Evolutionary conservation across 2,797 vertebrate species (phyloP).

Genomic region (Acipenser oxyrinchus): DNA sequence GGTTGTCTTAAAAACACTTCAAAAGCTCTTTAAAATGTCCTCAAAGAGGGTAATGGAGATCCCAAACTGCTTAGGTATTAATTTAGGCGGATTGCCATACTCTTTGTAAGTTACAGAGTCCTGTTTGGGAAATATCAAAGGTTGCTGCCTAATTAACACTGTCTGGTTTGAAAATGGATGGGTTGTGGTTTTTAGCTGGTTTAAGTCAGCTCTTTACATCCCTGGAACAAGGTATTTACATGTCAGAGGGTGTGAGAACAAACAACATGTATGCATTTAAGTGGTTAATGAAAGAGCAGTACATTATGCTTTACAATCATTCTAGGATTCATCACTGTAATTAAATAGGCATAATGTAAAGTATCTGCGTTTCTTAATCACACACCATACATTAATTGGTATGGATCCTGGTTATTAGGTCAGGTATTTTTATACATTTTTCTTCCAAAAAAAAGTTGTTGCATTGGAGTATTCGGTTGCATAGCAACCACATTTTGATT

Average conservation of each 20-base stretch:
- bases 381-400: not conserved
- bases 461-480: too few relatives aligned
- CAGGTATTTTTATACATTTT: too few relatives aligned
- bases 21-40: slow-evolving; percentile 19
- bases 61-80: slow-evolving; percentile 32
- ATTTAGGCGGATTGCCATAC: slow-evolving; percentile 39
- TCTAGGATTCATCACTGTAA: slow-evolving; percentile 32
- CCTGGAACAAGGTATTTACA: slow-evolving; percentile 47
- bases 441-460: too few relatives aligned
- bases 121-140: slow-evolving; percentile 23
- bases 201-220: slow-evolving; percentile 11
- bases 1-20: slow-evolving; percentile 17
- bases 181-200: slow-evolving; percentile 26
- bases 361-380: not conserved
- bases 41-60: slow-evolving; percentile 25
- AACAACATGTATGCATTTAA: slow-evolving; percentile 28
- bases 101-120: slow-evolving; percentile 24
- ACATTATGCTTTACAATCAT: slow-evolving; percentile 31
- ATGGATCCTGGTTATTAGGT: too few relatives aligned
- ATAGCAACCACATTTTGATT: too few relatives aligned
- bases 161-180: slow-evolving; percentile 25
- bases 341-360: slow-evolving; percentile 18
- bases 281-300: slow-evolving; percentile 44
- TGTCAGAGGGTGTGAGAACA: slow-evolving; percentile 44
- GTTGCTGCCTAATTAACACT: slow-evolving; percentile 37